Evolutionary conservation across 1,140 invertebrate species (phyloP).

Genomic region (Lordiphosa stackelbergi): DNA sequence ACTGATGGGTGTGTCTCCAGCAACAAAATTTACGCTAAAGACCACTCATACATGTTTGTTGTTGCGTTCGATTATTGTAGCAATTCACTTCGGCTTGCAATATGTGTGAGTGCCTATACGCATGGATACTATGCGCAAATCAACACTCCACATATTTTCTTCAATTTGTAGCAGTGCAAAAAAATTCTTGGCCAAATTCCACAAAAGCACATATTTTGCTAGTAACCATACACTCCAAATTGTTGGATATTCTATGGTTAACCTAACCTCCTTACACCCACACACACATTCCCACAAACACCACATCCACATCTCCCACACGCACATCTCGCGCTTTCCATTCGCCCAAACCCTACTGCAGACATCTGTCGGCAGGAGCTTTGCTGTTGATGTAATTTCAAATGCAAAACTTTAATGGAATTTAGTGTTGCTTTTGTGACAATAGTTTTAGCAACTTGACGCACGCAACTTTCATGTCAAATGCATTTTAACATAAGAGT

Average conservation of each 20-base stretch:
- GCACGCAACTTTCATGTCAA: constrained; percentile 49
- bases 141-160: too few relatives aligned
- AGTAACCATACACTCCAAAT: too few relatives aligned
- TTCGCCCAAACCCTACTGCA: constrained; percentile 2
- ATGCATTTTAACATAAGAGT: constrained; percentile 45
- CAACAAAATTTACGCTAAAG: too few relatives aligned
- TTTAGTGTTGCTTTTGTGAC: constrained; percentile 44
- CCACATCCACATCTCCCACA: constrained; percentile 18
- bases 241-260: constrained; percentile 28
- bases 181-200: too few relatives aligned
- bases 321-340: constrained; percentile 24
- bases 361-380: constrained; percentile 27
- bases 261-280: constrained; percentile 29
- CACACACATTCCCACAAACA: constrained; percentile 2
- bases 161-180: too few relatives aligned
- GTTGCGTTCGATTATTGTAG: too few relatives aligned
- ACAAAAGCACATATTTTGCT: too few relatives aligned
- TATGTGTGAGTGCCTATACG: too few relatives aligned
- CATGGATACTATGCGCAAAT: too few relatives aligned
- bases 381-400: constrained; percentile 55
- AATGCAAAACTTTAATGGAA: constrained; percentile 73
- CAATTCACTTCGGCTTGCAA: too few relatives aligned
- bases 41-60: too few relatives aligned
- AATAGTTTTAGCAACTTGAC: constrained; percentile 56
- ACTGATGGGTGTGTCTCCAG: too few relatives aligned